Evolutionary conservation across 2,888 invertebrate genomes (phyloP).

Genomic region (Theretra japonica): DNA sequence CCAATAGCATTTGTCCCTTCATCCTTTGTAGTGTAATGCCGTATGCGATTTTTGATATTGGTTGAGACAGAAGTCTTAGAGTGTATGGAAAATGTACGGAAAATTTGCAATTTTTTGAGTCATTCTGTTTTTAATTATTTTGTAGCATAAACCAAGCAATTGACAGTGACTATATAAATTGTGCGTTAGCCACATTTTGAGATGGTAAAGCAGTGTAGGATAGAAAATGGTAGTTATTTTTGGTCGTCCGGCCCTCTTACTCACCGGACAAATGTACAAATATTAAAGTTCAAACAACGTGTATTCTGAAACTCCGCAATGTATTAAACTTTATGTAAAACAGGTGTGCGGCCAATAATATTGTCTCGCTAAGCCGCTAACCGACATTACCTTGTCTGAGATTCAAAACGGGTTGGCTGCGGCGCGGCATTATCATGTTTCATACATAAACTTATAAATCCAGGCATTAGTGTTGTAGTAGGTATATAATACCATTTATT

Average conservation of each 20-base stretch:
- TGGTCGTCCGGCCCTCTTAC: no score
- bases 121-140: neutral
- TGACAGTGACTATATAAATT: no score
- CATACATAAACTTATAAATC: slow-evolving; percentile 33
- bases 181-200: no score
- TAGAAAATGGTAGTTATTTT: no score
- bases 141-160: no score
- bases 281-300: neutral
- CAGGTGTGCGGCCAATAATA: slow-evolving; percentile 38
- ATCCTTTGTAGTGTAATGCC: no score
- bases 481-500: no score
- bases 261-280: neutral
- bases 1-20: no score
- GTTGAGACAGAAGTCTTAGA: no score
- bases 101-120: neutral
- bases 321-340: slow-evolving; percentile 34
- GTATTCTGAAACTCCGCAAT: neutral
- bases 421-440: slow-evolving; percentile 42
- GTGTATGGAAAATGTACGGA: neutral
- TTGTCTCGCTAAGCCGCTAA: slow-evolving; percentile 39
- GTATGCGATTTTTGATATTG: no score
- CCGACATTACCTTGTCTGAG: slow-evolving; percentile 48
- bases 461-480: neutral
- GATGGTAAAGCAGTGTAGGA: no score
- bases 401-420: slow-evolving; percentile 48